Evolutionary conservation across 2,797 vertebrate genomes (phyloP), one percentile per base, ranked within the genome.

Genomic region (Muscicapa striata): DNA sequence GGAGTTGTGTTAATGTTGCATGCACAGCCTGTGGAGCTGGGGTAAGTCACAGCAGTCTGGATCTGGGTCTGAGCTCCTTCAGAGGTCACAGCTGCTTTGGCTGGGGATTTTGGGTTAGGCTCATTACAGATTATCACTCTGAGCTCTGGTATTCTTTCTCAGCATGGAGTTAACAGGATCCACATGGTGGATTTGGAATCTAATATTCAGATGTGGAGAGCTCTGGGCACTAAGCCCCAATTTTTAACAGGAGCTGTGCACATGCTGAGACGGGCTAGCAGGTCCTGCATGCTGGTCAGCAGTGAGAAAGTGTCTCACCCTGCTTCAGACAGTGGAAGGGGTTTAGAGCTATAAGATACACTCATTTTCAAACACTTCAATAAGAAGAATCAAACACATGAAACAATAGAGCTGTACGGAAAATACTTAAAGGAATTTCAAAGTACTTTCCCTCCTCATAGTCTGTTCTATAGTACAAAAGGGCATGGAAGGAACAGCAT

Each of bases 71-170:
- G 58, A 86, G 78, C 57, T 51, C 36, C 63, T 82, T 76, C 88
- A 94, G 78, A 93, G 83, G 89, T 89, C 87, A 67, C 2, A 34
- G 80, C 51, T 82, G 77, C 73, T 79, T 91, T 10, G 4, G 40
- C 78, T 79, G 38, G 58, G 86, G 91, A 88, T 94, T 94, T 93
- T 87, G 82, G 73, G 88, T 87, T 89, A 76, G 70, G 54, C 48
- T 89, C 64, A 49, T 87, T 90, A 82, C 9, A 15, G 79, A 84
- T 95, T 80, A 88, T 67, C 87, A 63, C 73, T 89, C 80, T 58
- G 64, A 73, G 61, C 55, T 80, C 55, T 82, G 62, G 78, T 93
- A 93, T 84, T 80, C 79, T 90, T 90, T 88, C 76, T 72, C 84
- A 83, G 72, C 8, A 3, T 87, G 76, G 57, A 87, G 89, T 79